phyloP scores from a whole-genome alignment of 2,797 vertebrate species.

The Rhinoraja longicauda region DNA sequence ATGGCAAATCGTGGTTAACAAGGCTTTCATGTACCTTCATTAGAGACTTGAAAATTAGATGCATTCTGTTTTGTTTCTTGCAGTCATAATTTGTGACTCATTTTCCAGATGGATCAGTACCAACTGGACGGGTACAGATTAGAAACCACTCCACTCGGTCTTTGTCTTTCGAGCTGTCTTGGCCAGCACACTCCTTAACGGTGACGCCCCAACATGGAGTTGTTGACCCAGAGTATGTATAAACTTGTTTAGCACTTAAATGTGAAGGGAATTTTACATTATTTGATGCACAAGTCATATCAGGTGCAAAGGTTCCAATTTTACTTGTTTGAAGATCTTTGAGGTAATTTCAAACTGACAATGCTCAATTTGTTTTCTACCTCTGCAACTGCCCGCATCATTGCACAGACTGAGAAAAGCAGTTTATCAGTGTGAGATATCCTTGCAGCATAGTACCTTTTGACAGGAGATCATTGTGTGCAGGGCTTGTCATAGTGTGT shows the following conservation, averaged over 20 bases:
- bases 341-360: neutral
- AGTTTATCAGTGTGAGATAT: neutral
- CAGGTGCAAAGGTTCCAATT: no score
- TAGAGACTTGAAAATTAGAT: neutral
- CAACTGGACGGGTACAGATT: slow-evolving; percentile 68
- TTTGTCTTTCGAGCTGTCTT: slow-evolving; percentile 85
- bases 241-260: neutral
- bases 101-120: slow-evolving; percentile 60
- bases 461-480: neutral
- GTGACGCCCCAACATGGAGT: slow-evolving; percentile 85
- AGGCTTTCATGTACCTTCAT: neutral
- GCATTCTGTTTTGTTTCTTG: neutral
- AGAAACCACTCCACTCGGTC: slow-evolving; percentile 64
- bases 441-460: no score
- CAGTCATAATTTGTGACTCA: slow-evolving; percentile 40
- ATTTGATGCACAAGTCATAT: neutral
- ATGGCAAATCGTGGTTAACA: neutral
- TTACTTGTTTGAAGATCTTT: neutral
- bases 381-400: neutral
- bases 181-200: slow-evolving; percentile 92
- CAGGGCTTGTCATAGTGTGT: neutral
- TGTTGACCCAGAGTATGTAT: slow-evolving; percentile 76
- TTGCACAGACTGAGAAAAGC: neutral
- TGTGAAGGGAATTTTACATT: neutral
- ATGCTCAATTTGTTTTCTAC: neutral